Conservation (phyloP, 2,888 invertebrate species). For the Exocentrus adspersus region DNA sequence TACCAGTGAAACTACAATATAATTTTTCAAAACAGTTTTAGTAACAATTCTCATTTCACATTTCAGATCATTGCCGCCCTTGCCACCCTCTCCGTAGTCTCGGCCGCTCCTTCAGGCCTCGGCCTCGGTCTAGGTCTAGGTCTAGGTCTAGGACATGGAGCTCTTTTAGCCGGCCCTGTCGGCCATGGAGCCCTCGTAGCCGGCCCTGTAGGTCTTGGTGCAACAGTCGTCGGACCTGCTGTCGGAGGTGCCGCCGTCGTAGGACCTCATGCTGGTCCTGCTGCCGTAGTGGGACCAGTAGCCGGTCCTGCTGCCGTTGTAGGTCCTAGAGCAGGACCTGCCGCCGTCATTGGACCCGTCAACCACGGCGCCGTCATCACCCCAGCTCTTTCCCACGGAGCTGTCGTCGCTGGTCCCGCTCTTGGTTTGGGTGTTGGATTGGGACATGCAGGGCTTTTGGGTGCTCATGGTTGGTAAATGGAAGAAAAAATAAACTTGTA, state of each 20-base stretch:
- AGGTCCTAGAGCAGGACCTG: background rate
- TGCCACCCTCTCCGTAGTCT: constrained; percentile 11
- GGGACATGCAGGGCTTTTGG: constrained; percentile 2
- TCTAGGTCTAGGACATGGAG: constrained; percentile 14
- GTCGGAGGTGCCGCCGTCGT: constrained; percentile 9
- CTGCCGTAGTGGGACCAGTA: constrained; percentile 10
- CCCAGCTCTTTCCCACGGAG: constrained; percentile 18
- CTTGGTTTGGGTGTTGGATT: constrained; percentile 9
- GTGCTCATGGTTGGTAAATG: constrained; percentile 19
- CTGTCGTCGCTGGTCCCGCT: constrained; percentile 19
- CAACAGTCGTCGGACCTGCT: constrained; percentile 6
- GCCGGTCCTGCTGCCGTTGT: background rate
- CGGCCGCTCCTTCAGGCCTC: constrained; percentile 4
- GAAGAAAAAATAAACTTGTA: background rate
- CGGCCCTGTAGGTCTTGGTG: background rate
- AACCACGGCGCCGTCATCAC: constrained; percentile 21
- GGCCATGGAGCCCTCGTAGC: constrained; percentile 4
- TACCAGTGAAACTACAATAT: no score
- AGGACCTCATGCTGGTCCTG: background rate
- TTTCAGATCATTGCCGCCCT: constrained; percentile 21
- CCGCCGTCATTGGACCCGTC: constrained; percentile 12
- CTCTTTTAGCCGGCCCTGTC: constrained; percentile 10
- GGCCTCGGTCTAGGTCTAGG: background rate
- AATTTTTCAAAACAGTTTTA: no score
- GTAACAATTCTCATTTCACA: no score